phyloP scores from a whole-genome alignment of 2,113 vertebrate species.

The Miniopterus natalensis region DNA sequence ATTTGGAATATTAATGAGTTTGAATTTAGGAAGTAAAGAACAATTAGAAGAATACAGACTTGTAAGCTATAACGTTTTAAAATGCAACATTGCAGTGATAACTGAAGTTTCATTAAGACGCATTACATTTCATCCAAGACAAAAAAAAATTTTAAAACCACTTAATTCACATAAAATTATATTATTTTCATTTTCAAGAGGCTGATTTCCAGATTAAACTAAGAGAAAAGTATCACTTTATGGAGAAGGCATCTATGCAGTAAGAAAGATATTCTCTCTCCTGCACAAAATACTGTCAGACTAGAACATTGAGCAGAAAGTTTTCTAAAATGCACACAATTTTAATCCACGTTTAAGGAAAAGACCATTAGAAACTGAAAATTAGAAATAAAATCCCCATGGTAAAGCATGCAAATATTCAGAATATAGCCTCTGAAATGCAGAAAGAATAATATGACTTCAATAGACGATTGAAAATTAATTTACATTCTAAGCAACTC shows the following conservation, averaged over 20 bases:
- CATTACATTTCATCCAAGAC: background rate
- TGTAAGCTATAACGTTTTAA: background rate
- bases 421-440: background rate
- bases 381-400: constrained; percentile 13
- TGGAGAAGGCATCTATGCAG: background rate
- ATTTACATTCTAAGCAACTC: constrained; percentile 54
- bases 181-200: background rate
- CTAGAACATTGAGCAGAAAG: background rate
- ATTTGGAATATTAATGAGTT: background rate
- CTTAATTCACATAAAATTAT: background rate
- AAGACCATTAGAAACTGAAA: background rate
- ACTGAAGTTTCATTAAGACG: background rate
- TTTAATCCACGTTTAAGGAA: constrained; percentile 13
- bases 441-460: constrained; percentile 21
- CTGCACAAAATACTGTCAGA: background rate
- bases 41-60: background rate
- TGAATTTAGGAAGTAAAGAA: background rate
- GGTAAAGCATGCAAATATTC: background rate
- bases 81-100: background rate
- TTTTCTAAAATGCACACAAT: constrained; percentile 19
- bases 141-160: background rate
- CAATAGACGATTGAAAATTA: constrained; percentile 41
- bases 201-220: constrained; percentile 1
- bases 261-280: background rate
- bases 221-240: background rate